Base-by-base conservation (phyloP, 2,888 invertebrate species). In the Patella ulyssiponensis region DNA sequence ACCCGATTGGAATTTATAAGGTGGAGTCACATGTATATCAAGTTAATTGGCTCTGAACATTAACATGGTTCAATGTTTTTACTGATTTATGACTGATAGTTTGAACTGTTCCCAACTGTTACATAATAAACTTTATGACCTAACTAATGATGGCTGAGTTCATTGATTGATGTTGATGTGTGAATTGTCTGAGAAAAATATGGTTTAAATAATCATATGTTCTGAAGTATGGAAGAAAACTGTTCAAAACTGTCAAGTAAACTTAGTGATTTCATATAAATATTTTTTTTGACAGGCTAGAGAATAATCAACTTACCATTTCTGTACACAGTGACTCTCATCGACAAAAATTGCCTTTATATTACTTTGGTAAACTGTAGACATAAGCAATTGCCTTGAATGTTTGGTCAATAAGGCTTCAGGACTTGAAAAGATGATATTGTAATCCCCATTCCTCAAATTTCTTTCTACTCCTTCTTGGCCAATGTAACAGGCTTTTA, bases 401-500 rank as follows among this genome's bases (percentile, higher is more conserved):
- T 58, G 58, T 58, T 58, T 58, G 58, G 58, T 58, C 58, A 58
- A 58, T 58, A 58, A 58, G 58, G 20, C 20, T 12, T 58, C 58
- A 58, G 5, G 58, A 58, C 58, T 58, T 58, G 58, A 58, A 58
- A 58, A 58, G 9, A 58, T 58, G 14, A 58, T 58, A 58, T 15
- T 58, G 14, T 58, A 58, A 58, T 58, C 58, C 58, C 58, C 15
- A 9, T 58, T 58, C 5, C 58, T 15, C 58, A 15, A 58, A 58
- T 58, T 58, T 58, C 58, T 58, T 58, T 58, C 58, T 58, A 58
- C 58, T 12, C 58, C 58, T 58, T 58, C 58, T 58, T 11, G 58
- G 58, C 58, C 58, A 58, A 58, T 58, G 58, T 58, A 58, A 58
- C 58, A 58, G 58, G 58, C 58, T 58, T 58, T 58, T 54, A 54